Conservation (phyloP, 2,113 vertebrate genomes). For the Tyrannus savana region DNA sequence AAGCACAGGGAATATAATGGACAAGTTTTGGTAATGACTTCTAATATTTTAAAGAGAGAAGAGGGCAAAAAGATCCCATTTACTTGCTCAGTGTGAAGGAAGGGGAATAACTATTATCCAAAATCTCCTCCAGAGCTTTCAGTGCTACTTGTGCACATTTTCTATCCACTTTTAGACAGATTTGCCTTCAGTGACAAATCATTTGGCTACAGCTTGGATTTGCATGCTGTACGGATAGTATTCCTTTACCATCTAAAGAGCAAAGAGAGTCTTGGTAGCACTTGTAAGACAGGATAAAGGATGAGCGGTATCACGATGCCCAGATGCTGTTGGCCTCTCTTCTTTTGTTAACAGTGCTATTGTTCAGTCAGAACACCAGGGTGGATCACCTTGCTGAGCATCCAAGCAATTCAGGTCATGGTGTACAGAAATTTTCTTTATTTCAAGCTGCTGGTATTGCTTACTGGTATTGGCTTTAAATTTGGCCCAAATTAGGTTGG, state of each 20-base stretch:
- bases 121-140: slow-evolving; percentile 23
- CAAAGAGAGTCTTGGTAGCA: background rate
- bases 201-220: background rate
- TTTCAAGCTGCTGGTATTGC: background rate
- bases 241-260: slow-evolving; percentile 27
- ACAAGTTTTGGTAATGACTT: slow-evolving; percentile 29
- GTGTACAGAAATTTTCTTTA: background rate
- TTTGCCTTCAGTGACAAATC: slow-evolving; percentile 25
- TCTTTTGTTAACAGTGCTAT: background rate
- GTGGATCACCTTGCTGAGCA: background rate
- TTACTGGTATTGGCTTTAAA: background rate
- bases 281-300: background rate
- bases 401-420: background rate
- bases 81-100: background rate
- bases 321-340: background rate
- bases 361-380: background rate
- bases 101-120: slow-evolving; percentile 6
- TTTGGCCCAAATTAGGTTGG: background rate
- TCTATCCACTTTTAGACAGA: background rate
- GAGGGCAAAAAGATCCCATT: background rate
- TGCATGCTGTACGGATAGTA: background rate
- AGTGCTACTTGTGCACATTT: background rate
- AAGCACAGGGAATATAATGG: background rate
- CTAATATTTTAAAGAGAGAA: slow-evolving; percentile 31
- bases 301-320: background rate